Evolutionary conservation across 2,888 invertebrate genomes (phyloP).

Genomic region (Acleris sparsana): DNA sequence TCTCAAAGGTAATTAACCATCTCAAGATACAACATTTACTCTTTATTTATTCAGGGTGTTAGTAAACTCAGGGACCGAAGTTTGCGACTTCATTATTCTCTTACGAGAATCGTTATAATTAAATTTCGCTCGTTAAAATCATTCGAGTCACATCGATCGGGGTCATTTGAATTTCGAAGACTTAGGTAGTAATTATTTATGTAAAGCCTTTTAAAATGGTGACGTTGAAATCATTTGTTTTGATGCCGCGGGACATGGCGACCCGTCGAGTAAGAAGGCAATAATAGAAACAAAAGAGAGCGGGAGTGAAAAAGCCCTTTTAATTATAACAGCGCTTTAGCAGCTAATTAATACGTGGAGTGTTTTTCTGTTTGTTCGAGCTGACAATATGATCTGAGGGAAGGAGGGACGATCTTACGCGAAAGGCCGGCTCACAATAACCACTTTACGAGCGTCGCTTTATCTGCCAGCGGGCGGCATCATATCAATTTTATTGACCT

Average conservation of each 20-base stretch:
- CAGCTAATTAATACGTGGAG: background rate
- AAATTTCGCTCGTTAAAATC: slow-evolving; percentile 23
- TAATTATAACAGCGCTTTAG: slow-evolving; percentile 21
- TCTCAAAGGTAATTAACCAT: slow-evolving; percentile 23
- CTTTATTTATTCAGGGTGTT: slow-evolving; percentile 26
- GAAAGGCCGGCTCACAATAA: slow-evolving; percentile 41
- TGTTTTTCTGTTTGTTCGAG: slow-evolving; percentile 26
- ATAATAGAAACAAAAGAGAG: slow-evolving; percentile 5
- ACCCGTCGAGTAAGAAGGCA: slow-evolving; percentile 1
- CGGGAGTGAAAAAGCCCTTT: background rate
- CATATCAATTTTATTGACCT: slow-evolving; percentile 52
- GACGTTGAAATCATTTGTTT: slow-evolving; percentile 9
- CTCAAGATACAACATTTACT: slow-evolving; percentile 20
- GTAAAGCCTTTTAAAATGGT: slow-evolving; percentile 3
- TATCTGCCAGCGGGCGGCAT: slow-evolving; percentile 70
- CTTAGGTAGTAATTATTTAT: slow-evolving; percentile 9
- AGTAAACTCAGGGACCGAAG: slow-evolving; percentile 18
- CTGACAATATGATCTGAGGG: slow-evolving; percentile 16
- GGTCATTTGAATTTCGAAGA: slow-evolving; percentile 17
- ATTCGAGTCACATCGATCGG: slow-evolving; percentile 22
- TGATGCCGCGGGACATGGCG: background rate
- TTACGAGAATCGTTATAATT: slow-evolving; percentile 29
- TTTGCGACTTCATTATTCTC: slow-evolving; percentile 30
- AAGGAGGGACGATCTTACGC: slow-evolving; percentile 9
- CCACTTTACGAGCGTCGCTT: slow-evolving; percentile 63